Evolutionary conservation across 2,888 invertebrate species (phyloP), one percentile per base, ranked within the genome.

Genomic region (Coecobrya sp.): DNA sequence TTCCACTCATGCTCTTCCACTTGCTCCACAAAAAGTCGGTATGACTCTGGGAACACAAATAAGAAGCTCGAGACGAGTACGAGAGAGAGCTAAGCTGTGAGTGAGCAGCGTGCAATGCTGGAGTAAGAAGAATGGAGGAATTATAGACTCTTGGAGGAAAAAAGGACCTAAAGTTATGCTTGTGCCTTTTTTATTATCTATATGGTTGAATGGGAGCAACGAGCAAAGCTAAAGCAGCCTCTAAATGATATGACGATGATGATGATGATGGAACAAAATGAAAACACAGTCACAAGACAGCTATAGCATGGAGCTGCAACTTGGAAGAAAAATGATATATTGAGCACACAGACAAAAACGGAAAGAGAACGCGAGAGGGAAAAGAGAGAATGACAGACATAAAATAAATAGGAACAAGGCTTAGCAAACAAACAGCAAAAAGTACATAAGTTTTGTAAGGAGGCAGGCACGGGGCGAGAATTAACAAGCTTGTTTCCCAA

Each of bases 271-370:
- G 42, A 65, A 84, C 62, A 65, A 84, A 84, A 62, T 62, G 84
- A 65, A 84, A 84, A 84, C 62, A 82, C 19, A 52, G 81, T 55
- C n/a, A 30, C 81, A 55, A 10, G 84, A 84, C 84, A 84, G 84
- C 30, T 19, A 4, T 70, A 42, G 36, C 19, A 62, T n/a, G n/a
- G n/a, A 82, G 25, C 27, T 3, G 22, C 65, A 11, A 65, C n/a
- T 19, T 59, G n/a, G 42, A 62, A 13, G 84, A 84, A 81, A 62
- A 84, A 82, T 82, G 82, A 82, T 82, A 82, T 62, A 82, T 82
- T 82, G 82, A 81, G 45, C 81, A 81, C 30, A 55, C 30, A 59
- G 27, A 30, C 7, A 81, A 30, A 79, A 5, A 42, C 16, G 42
- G 10, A 76, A 55, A 5, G 4, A 27, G 55, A n/a, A 27, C 22